Conservation (phyloP, 1,140 invertebrate genomes). For the Aphaenogaster floridana region DNA sequence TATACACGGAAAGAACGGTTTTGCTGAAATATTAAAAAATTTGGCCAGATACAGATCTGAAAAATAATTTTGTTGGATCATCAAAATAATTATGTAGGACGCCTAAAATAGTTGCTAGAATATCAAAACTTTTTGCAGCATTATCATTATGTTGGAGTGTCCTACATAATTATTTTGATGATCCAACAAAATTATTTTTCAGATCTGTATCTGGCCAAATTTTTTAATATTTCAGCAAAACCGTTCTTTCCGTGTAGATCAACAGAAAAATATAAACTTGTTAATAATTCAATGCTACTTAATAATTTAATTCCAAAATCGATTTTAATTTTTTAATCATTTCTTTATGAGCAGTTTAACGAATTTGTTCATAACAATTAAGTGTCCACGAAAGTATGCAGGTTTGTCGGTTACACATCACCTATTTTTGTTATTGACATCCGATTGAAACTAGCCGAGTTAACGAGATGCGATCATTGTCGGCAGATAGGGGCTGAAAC, state of each 20-base stretch:
- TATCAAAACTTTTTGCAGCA: no score
- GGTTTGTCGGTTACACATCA: background rate
- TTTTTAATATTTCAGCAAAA: no score
- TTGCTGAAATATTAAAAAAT: no score
- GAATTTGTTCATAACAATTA: background rate
- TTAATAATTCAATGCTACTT: background rate
- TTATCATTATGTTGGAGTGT: no score
- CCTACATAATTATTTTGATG: no score
- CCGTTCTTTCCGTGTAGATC: background rate
- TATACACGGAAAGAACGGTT: no score
- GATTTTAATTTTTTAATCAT: background rate
- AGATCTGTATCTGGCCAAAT: no score
- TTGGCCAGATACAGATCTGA: no score
- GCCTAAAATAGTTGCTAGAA: no score
- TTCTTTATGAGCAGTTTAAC: background rate
- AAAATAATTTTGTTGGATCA: no score
- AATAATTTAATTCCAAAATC: background rate
- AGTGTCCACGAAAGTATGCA: slow-evolving; percentile 13
- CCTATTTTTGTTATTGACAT: slow-evolving; percentile 8
- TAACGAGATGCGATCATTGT: slow-evolving; percentile 45
- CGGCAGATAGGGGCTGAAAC: background rate
- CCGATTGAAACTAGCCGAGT: slow-evolving; percentile 16
- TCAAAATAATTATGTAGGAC: no score
- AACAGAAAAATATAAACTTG: background rate
- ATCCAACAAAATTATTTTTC: no score